These are phyloP conservation scores for Merluccius polli DNA, from an alignment of 2,797 vertebrate species.

Conservation along the genomic window DNA sequence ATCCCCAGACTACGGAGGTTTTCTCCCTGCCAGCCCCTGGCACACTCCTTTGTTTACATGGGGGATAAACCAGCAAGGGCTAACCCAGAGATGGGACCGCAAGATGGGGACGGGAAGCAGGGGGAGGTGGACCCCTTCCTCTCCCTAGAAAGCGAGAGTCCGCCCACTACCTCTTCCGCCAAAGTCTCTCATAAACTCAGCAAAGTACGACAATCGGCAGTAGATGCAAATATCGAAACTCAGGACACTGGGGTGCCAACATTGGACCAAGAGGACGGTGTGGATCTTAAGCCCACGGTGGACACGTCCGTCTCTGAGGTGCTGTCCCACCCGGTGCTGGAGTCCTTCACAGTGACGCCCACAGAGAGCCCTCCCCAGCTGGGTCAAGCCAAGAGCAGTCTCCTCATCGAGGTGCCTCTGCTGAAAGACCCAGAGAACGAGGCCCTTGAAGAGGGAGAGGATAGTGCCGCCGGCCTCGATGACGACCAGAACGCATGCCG, in stretches of 20 bases:
- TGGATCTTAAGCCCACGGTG: slow-evolving; percentile 70
- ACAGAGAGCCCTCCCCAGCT: slow-evolving; percentile 75
- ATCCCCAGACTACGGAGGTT: slow-evolving; percentile 91
- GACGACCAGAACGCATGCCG: slow-evolving; percentile 89
- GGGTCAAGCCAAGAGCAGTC: slow-evolving; percentile 71
- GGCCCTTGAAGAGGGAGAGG: slow-evolving; percentile 66
- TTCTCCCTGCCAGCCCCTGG: slow-evolving; percentile 88
- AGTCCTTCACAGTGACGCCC: slow-evolving; percentile 82
- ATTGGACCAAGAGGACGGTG: not conserved
- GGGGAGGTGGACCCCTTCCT: slow-evolving; percentile 39
- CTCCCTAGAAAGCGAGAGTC: slow-evolving; percentile 47
- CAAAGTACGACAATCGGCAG: slow-evolving; percentile 50
- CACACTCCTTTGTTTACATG: slow-evolving; percentile 86
- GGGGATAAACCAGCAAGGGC: slow-evolving; percentile 73
- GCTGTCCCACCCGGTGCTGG: slow-evolving; percentile 81
- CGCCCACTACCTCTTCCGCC: slow-evolving; percentile 38
- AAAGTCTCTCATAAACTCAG: slow-evolving; percentile 49
- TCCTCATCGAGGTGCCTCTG: slow-evolving; percentile 91
- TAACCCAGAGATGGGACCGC: slow-evolving; percentile 51
- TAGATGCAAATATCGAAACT: slow-evolving; percentile 46
- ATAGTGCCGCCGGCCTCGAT: slow-evolving; percentile 70
- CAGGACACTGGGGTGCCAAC: slow-evolving; percentile 16
- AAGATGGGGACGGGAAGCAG: slow-evolving; percentile 52
- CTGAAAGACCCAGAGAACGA: slow-evolving; percentile 80
- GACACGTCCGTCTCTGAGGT: slow-evolving; percentile 84